phyloP scores from a whole-genome alignment of 2,888 invertebrate species.

The Eumerus sabulonum region DNA sequence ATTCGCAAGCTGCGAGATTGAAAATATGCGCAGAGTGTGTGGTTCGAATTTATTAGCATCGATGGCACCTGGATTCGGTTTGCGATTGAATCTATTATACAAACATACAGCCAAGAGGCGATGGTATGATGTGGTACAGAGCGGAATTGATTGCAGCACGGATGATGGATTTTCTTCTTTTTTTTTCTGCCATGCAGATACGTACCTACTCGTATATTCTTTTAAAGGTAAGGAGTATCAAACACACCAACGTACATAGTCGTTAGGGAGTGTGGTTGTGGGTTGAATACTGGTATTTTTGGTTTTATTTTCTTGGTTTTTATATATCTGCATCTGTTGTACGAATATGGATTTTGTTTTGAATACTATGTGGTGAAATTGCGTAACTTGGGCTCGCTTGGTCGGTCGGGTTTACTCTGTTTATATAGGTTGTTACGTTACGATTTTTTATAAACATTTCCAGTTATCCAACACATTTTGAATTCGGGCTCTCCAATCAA shows the following conservation, averaged over 20 bases:
- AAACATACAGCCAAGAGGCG: too few species aligned
- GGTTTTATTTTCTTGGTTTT: constrained; percentile 7
- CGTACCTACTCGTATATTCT: not conserved
- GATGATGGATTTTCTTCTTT: constrained; percentile 35
- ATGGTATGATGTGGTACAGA: constrained; percentile 27
- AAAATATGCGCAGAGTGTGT: constrained; percentile 54
- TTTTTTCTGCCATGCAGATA: not conserved
- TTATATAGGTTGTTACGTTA: constrained; percentile 1
- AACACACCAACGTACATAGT: too few species aligned
- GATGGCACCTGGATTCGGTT: constrained; percentile 55
- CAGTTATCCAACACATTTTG: constrained; percentile 52
- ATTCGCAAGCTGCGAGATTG: constrained; percentile 15
- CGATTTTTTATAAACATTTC: constrained; percentile 44
- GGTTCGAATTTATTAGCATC: constrained; percentile 54
- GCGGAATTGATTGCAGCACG: constrained; percentile 53
- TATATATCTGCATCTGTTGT: constrained; percentile 40
- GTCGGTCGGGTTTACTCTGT: constrained; percentile 23
- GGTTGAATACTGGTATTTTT: constrained; percentile 44
- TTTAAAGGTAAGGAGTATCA: too few species aligned
- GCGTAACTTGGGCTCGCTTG: constrained; percentile 49
- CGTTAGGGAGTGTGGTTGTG: constrained; percentile 28
- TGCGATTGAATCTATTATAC: constrained; percentile 42
- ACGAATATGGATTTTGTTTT: constrained; percentile 45
- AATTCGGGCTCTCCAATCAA: constrained; percentile 38
- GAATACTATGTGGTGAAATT: constrained; percentile 42